Evolutionary conservation across 1,140 invertebrate genomes (phyloP), one percentile per base, ranked within the genome.

Genomic region (Pemphigus obesinymphae): DNA sequence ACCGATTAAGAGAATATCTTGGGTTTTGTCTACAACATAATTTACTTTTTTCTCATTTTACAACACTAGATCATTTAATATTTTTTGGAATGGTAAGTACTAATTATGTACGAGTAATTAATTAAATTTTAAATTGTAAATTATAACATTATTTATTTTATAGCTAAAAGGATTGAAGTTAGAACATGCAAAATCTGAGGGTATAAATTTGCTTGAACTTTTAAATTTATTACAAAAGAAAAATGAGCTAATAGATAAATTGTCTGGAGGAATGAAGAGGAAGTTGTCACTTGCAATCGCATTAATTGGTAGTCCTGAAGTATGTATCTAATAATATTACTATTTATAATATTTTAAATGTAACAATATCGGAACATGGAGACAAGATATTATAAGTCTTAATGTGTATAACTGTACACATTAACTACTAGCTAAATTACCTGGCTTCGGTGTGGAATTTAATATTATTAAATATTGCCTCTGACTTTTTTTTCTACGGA

Each of bases 1-100:
- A 87, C 10, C 84, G 40, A 29, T 86, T 89, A 83, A 87, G 91
- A 82, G 87, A 87, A 15, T 90, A 90, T 85, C 87, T 94, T 5
- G 93, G 93, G 6, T 86, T 94, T 37, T 99, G 97, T 87, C 97
- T 97, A 13, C 97, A 99, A 87, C 95, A 98, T 86, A 96, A n/a
- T n/a, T n/a, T n/a, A n/a, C n/a, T n/a, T n/a, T n/a, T n/a, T n/a
- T n/a, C n/a, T n/a, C n/a, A n/a, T 98, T 87, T 98, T 58, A 97
- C 93, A n/a, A 96, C 98, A 0, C 88, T 90, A 37, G 94, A 99
- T 87, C 96, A 98, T 87, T 88, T 99, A 13, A 82, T 85, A 26
- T 83, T 84, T 48, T 84, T 84, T 83, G 83, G 83, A 83, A 85
- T 85, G 83, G 83, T 84, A 84, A 50, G 4, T 82, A 20, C 29